phyloP scores from a whole-genome alignment of 2,888 invertebrate species.

The Scotopteryx bipunctaria region DNA sequence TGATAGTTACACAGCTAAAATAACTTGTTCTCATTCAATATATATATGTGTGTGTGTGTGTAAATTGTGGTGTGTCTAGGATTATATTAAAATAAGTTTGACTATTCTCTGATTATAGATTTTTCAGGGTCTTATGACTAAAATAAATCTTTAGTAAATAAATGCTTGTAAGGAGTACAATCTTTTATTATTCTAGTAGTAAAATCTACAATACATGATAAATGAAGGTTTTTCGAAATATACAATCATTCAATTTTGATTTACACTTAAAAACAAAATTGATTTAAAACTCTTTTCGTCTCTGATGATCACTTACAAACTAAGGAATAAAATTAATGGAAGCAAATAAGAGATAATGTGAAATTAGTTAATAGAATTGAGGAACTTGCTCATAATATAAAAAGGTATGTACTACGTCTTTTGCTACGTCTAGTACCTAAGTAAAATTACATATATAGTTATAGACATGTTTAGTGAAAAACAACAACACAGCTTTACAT shows the following conservation, averaged over 20 bases:
- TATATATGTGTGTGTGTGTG: no score
- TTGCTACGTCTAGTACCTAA: no score
- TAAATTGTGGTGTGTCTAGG: no score
- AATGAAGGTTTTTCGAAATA: slow-evolving; percentile 72
- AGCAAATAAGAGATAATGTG: slow-evolving; percentile 52
- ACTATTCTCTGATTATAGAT: no score
- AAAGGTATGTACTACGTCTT: background rate
- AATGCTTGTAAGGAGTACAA: slow-evolving; percentile 41
- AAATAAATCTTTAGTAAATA: slow-evolving; percentile 30
- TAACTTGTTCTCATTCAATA: no score
- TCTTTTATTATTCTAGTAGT: slow-evolving; percentile 61
- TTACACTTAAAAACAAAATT: slow-evolving; percentile 63
- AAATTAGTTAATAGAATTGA: slow-evolving; percentile 49
- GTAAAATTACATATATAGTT: background rate
- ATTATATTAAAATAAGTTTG: no score
- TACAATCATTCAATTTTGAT: slow-evolving; percentile 76
- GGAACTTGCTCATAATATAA: slow-evolving; percentile 45
- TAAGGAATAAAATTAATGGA: slow-evolving; percentile 69
- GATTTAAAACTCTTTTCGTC: slow-evolving; percentile 58
- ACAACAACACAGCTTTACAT: background rate
- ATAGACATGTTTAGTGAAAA: slow-evolving; percentile 5
- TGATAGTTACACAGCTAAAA: no score
- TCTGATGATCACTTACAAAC: slow-evolving; percentile 64
- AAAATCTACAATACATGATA: slow-evolving; percentile 74
- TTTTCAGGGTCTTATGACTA: background rate